A percentile compares a stretch with the other conserved stretches of the same genome.
These are phyloP conservation scores for Heliopora coerulea DNA, from an alignment of 92 coral and sea anemone species.

Conservation along the genomic window DNA sequence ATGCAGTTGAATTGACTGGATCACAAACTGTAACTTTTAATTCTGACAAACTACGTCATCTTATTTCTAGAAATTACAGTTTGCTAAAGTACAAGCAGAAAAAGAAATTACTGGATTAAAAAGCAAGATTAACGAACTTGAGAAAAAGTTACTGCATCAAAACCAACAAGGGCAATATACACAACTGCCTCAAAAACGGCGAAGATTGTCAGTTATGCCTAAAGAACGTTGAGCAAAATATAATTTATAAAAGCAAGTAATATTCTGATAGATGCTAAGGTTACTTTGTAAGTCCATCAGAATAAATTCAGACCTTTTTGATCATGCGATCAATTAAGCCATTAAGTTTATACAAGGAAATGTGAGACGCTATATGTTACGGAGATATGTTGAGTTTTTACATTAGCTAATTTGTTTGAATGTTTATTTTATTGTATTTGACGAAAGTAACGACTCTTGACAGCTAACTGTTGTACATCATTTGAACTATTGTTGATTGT, in stretches of 20 bases:
- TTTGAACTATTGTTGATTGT: no score
- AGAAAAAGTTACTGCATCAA: conserved; percentile 62
- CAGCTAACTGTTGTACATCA: no score
- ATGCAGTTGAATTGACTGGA: neutral
- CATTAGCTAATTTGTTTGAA: no score
- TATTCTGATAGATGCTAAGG: no score
- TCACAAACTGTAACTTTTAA: neutral
- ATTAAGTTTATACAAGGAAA: no score
- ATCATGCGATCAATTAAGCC: no score
- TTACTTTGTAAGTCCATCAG: no score
- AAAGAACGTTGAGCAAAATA: conserved; percentile 18
- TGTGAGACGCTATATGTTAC: no score
- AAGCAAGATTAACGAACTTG: conserved; percentile 72
- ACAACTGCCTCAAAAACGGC: conserved; percentile 31
- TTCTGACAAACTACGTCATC: neutral
- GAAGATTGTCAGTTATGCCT: conserved; percentile 23
- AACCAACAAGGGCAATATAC: conserved; percentile 39
- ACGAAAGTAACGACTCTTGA: no score
- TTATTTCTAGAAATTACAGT: conserved; percentile 79
- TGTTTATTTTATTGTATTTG: no score
- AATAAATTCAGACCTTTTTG: no score
- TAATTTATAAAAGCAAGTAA: neutral
- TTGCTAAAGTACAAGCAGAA: conserved; percentile 86
- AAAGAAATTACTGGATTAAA: conserved; percentile 71
- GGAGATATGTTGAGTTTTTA: no score